These are phyloP conservation scores for Metacarcinus magister DNA, from an alignment of 2,888 invertebrate genomes.

Conservation along the genomic window DNA sequence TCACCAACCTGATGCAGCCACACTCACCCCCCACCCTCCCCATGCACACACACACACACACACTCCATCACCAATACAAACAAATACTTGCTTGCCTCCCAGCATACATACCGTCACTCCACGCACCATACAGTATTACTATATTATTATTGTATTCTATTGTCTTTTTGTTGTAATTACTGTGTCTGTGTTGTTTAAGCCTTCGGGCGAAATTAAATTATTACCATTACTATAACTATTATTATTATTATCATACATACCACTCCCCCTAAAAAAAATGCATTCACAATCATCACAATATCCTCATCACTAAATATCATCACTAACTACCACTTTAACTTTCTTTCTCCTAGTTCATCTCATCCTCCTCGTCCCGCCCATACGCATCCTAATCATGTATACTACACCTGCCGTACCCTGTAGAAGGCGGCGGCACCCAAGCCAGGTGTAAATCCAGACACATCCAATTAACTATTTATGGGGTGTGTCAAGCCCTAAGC, in stretches of 20 bases:
- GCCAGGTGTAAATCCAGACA: slow-evolving; percentile 4
- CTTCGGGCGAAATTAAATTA: no score
- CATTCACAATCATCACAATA: neutral
- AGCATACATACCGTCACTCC: neutral
- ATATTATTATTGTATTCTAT: no score
- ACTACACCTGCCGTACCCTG: neutral
- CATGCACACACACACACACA: no score
- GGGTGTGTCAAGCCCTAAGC: neutral
- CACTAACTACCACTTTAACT: neutral
- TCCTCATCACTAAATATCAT: neutral
- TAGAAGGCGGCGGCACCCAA: neutral
- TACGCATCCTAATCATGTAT: no score
- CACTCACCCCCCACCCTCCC: neutral
- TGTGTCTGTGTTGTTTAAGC: no score
- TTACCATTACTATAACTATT: no score
- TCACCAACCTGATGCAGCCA: neutral
- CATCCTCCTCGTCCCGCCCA: no score
- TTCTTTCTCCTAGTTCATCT: no score
- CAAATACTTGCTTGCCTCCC: neutral
- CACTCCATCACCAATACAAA: neutral
- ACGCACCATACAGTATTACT: neutral
- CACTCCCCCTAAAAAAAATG: neutral
- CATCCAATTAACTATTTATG: slow-evolving; percentile 22
- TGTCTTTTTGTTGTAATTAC: no score
- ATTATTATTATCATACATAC: no score